These are phyloP conservation scores for Pammene fasciana DNA, from an alignment of 2,888 invertebrate species.

Conservation along the genomic window DNA sequence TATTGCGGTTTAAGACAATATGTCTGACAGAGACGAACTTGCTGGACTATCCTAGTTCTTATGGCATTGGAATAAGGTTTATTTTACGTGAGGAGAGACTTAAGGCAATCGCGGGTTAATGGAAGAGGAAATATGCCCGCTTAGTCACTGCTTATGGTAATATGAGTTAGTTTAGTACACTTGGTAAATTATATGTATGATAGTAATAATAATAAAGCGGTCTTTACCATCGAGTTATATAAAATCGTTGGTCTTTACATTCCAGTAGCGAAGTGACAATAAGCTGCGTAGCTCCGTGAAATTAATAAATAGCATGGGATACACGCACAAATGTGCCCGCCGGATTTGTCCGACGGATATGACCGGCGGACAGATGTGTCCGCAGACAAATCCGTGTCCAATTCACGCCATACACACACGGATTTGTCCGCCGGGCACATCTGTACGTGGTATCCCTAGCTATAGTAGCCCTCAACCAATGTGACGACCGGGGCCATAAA, in stretches of 20 bases:
- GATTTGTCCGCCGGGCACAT: too few species aligned
- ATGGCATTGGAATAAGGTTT: neutral
- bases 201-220: neutral
- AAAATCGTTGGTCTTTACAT: neutral
- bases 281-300: too few species aligned
- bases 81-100: neutral
- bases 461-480: too few species aligned
- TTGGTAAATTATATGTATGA: slow-evolving; percentile 4
- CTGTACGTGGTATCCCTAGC: too few species aligned
- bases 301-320: too few species aligned
- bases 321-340: too few species aligned
- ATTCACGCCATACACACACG: too few species aligned
- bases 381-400: too few species aligned
- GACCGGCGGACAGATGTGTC: too few species aligned
- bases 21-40: neutral
- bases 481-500: too few species aligned
- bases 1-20: neutral
- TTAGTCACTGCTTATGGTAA: slow-evolving; percentile 29
- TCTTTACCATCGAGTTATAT: too few species aligned
- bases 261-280: neutral
- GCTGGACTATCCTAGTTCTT: neutral
- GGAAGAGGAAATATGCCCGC: slow-evolving; percentile 33
- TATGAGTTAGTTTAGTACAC: slow-evolving; percentile 1
- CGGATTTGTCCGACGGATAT: too few species aligned
- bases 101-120: slow-evolving; percentile 25